phyloP scores from a whole-genome alignment of 2,797 vertebrate genomes.

The Epinephelus awoara region DNA sequence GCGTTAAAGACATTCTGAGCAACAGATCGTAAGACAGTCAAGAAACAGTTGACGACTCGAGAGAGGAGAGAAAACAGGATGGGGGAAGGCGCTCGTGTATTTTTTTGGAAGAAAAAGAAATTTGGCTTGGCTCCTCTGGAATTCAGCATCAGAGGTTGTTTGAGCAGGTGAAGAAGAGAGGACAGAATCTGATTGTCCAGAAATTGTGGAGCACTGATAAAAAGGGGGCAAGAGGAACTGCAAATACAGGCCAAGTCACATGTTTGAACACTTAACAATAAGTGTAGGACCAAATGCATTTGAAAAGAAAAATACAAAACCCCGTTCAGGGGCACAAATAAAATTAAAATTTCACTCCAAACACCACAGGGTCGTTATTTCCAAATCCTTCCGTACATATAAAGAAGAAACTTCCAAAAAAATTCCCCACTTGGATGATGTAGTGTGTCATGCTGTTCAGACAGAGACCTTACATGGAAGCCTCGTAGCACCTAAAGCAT shows the following conservation, averaged over 20 bases:
- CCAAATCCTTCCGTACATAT: conserved; percentile 51
- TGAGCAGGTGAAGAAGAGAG: conserved; percentile 38
- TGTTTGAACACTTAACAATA: conserved; percentile 17
- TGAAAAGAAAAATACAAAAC: conserved; percentile 20
- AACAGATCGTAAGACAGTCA: conserved; percentile 95
- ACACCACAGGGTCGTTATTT: conserved; percentile 34
- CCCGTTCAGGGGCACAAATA: conserved; percentile 27
- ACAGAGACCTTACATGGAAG: conserved; percentile 79
- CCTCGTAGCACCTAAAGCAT: conserved; percentile 67
- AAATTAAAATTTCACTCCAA: conserved; percentile 46
- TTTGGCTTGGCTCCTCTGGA: conserved; percentile 45
- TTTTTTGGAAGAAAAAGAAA: conserved; percentile 81
- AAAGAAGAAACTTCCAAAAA: conserved; percentile 86
- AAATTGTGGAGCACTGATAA: conserved; percentile 43
- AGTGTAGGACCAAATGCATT: conserved; percentile 30
- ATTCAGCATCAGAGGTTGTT: conserved; percentile 44
- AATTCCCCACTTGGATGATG: conserved; percentile 85
- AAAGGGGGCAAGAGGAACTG: conserved; percentile 25
- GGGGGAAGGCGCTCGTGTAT: conserved; percentile 58
- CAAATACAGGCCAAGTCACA: conserved; percentile 32
- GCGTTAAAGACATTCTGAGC: conserved; percentile 99
- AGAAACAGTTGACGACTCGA: conserved; percentile 87
- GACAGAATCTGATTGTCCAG: conserved; percentile 39
- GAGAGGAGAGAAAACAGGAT: conserved; percentile 63
- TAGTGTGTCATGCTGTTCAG: conserved; percentile 99